Evolutionary conservation across 1,140 invertebrate genomes (phyloP).

Genomic region (Venturia canescens): DNA sequence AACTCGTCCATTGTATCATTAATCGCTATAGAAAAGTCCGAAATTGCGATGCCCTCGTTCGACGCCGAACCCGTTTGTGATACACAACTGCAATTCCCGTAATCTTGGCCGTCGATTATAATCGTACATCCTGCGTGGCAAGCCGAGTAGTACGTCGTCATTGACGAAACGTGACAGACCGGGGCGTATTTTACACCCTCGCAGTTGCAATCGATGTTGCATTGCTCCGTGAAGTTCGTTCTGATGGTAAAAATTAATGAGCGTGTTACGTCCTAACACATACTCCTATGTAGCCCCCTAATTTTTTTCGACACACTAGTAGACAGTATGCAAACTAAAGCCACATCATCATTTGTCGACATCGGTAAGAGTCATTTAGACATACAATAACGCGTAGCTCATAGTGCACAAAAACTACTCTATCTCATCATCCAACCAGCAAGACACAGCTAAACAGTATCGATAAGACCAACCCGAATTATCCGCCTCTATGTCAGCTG

Average conservation of each 20-base stretch:
- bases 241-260: slow-evolving; percentile 62
- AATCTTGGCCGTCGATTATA: slow-evolving; percentile 66
- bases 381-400: too few relatives aligned
- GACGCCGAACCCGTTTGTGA: background rate
- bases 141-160: slow-evolving; percentile 80
- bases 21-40: slow-evolving; percentile 1
- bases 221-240: slow-evolving; percentile 75
- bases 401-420: too few relatives aligned
- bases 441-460: too few relatives aligned
- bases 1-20: slow-evolving; percentile 1
- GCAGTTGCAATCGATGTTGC: slow-evolving; percentile 79
- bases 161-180: slow-evolving; percentile 78
- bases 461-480: too few relatives aligned
- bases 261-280: too few relatives aligned
- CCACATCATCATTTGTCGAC: too few relatives aligned
- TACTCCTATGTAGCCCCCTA: too few relatives aligned
- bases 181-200: slow-evolving; percentile 78
- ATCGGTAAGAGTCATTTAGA: too few relatives aligned
- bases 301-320: too few relatives aligned
- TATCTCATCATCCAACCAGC: too few relatives aligned
- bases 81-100: slow-evolving; percentile 70
- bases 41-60: background rate
- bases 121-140: slow-evolving; percentile 80
- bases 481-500: too few relatives aligned
- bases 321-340: too few relatives aligned